Percentiles rank a stretch among this genome's conserved stretches.
Evolutionary conservation across 2,797 vertebrate species (phyloP).

Genomic region (Onychomys leucogaster): DNA sequence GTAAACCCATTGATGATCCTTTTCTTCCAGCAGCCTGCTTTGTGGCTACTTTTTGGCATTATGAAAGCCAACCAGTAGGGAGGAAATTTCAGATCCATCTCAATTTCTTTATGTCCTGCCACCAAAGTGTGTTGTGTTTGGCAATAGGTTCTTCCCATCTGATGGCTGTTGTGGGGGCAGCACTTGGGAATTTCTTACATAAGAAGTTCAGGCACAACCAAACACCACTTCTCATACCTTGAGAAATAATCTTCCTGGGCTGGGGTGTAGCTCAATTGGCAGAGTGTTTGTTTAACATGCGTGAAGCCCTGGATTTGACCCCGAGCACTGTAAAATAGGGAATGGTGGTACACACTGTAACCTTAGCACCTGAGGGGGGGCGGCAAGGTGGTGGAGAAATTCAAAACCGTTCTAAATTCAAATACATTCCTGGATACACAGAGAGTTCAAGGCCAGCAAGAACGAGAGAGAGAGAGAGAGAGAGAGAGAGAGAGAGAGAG

Average conservation of each 20-base stretch:
- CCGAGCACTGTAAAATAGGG: neutral
- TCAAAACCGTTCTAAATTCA: neutral
- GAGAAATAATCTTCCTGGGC: neutral
- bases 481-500: neutral
- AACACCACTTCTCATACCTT: neutral
- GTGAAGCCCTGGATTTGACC: neutral
- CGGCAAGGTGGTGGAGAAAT: neutral
- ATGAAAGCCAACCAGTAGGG: neutral
- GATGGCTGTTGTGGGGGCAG: neutral
- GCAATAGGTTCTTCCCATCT: neutral
- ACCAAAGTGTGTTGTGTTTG: neutral
- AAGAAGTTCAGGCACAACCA: neutral
- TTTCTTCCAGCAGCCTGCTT: neutral
- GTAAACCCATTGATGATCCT: neutral
- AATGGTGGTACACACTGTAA: too few species aligned
- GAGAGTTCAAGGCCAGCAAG: neutral
- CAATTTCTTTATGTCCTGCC: neutral
- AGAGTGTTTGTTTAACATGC: neutral
- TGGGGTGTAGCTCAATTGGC: neutral
- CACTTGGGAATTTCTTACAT: neutral
- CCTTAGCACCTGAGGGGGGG: neutral
- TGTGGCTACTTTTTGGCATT: neutral
- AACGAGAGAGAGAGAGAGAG: neutral
- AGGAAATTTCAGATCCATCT: neutral
- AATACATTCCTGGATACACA: neutral